Conservation (phyloP, 2,888 invertebrate species). For the Chalcis sispes region DNA sequence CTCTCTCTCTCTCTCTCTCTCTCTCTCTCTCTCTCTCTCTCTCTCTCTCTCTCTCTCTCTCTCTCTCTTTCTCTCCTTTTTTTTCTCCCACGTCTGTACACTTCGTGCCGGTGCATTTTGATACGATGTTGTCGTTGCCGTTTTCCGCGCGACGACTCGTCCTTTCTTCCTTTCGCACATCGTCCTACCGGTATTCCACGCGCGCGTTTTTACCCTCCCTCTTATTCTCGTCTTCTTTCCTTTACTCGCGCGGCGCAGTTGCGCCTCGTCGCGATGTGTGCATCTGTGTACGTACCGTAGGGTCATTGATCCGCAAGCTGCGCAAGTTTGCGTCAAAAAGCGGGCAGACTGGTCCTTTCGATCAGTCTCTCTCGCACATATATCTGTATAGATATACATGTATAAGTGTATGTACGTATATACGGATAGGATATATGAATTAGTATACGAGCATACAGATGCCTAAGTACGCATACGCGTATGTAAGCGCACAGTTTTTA, state of each 20-base stretch:
- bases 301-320: slow-evolving; percentile 63
- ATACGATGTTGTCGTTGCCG: too few relatives aligned
- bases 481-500: slow-evolving; percentile 14
- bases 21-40: slow-evolving; percentile 32
- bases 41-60: background rate
- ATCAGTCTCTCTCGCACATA: slow-evolving; percentile 2
- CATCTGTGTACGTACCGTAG: too few relatives aligned
- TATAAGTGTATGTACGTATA: background rate
- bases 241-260: background rate
- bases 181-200: slow-evolving; percentile 3
- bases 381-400: background rate
- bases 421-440: too few relatives aligned
- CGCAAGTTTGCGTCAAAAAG: slow-evolving; percentile 39
- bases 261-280: background rate
- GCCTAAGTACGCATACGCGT: too few relatives aligned
- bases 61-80: background rate
- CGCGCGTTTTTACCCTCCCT: slow-evolving; percentile 14
- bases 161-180: background rate
- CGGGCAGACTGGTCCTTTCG: slow-evolving; percentile 19
- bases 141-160: too few relatives aligned
- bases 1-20: background rate
- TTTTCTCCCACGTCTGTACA: background rate
- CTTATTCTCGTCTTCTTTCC: slow-evolving; percentile 3
- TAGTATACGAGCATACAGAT: too few relatives aligned
- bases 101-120: slow-evolving; percentile 37